phyloP scores from a whole-genome alignment of 2,797 vertebrate genomes.

The Cryptoprocta ferox region DNA sequence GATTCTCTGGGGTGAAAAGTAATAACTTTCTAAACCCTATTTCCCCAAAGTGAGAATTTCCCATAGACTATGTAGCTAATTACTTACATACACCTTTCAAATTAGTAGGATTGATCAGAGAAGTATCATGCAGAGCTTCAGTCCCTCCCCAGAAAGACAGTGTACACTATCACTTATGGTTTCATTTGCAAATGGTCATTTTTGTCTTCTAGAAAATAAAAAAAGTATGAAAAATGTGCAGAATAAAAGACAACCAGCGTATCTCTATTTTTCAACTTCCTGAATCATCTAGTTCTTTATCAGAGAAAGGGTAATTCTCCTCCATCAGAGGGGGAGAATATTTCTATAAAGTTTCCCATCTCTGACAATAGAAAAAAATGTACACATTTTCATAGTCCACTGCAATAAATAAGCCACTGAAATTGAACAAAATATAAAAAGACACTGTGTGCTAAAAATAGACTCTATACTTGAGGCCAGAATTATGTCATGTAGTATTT shows the following conservation, averaged over 20 bases:
- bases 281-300: background rate
- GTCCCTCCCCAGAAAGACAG: background rate
- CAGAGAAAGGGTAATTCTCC: background rate
- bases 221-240: background rate
- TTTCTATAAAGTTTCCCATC: background rate
- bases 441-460: constrained; percentile 45
- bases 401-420: constrained; percentile 23
- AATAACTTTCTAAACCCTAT: background rate
- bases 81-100: background rate
- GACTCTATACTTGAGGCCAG: background rate
- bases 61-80: background rate
- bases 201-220: background rate
- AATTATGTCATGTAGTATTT: constrained; percentile 10
- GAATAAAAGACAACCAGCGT: background rate
- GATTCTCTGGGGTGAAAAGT: background rate
- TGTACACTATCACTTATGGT: background rate
- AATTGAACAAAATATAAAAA: constrained; percentile 17
- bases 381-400: background rate
- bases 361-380: background rate
- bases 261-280: background rate
- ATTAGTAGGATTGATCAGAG: background rate
- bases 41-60: background rate
- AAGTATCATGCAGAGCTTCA: background rate
- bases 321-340: background rate
- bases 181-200: constrained; percentile 9